Evolutionary conservation across 2,888 invertebrate species (phyloP).

Genomic region (Meteorus colon): DNA sequence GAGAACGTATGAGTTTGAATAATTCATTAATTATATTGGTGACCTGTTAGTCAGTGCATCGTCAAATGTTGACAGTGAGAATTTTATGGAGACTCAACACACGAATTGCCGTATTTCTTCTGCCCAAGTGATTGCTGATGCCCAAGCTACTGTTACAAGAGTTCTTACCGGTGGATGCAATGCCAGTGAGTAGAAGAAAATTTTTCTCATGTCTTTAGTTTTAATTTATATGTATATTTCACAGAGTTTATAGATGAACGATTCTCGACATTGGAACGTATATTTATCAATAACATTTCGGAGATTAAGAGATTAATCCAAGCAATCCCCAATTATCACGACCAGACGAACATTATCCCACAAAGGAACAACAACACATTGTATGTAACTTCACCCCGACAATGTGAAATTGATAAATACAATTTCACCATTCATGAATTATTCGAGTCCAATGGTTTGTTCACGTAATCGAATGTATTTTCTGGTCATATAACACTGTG

Average conservation of each 20-base stretch:
- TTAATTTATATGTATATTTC: slow-evolving; percentile 37
- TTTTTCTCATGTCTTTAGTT: neutral
- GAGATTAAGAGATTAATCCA: slow-evolving; percentile 52
- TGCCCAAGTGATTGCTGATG: slow-evolving; percentile 70
- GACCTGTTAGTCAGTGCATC: slow-evolving; percentile 27
- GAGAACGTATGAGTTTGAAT: neutral
- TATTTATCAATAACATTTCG: slow-evolving; percentile 53
- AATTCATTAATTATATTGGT: neutral
- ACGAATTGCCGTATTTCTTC: slow-evolving; percentile 70
- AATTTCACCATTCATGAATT: slow-evolving; percentile 56
- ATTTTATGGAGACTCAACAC: slow-evolving; percentile 68
- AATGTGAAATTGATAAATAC: slow-evolving; percentile 54
- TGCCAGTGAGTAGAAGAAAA: slow-evolving; percentile 57
- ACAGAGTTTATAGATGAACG: slow-evolving; percentile 59
- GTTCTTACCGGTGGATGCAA: slow-evolving; percentile 71
- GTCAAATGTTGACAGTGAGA: slow-evolving; percentile 46
- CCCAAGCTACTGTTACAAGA: slow-evolving; percentile 70
- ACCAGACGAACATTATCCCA: neutral
- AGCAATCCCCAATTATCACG: slow-evolving; percentile 1
- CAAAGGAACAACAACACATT: neutral
- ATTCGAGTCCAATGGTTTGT: slow-evolving; percentile 37
- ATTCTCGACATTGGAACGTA: slow-evolving; percentile 56
- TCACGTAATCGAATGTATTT: slow-evolving; percentile 1
- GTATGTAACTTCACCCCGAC: slow-evolving; percentile 47
- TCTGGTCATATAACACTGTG: neutral